Evolutionary conservation across 2,113 vertebrate species (phyloP).

Genomic region (Pollachius pollachius): DNA sequence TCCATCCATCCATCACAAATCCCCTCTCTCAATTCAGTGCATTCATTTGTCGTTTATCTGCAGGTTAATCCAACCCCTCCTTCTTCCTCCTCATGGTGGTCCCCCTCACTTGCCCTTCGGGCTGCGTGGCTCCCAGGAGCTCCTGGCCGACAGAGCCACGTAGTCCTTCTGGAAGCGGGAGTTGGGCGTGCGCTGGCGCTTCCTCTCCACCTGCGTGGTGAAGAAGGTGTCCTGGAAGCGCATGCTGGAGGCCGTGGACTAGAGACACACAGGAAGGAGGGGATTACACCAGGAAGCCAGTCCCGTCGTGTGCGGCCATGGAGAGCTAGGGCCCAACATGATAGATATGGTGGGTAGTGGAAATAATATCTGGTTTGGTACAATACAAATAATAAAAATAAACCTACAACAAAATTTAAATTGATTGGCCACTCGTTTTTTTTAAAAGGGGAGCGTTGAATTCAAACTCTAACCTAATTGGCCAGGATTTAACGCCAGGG

Average conservation of each 20-base stretch:
- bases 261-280: conserved; percentile 41
- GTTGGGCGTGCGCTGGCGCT: conserved; percentile 87
- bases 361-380: no score
- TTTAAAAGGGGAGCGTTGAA: no score
- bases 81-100: neutral
- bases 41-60: conserved; percentile 46
- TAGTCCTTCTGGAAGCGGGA: conserved; percentile 93
- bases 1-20: conserved; percentile 6
- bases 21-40: conserved; percentile 52
- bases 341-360: no score
- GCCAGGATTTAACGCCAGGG: no score
- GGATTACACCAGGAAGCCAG: no score
- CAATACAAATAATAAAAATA: no score
- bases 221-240: conserved; percentile 93
- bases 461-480: no score
- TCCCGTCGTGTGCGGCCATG: neutral
- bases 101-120: conserved; percentile 78
- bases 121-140: conserved; percentile 75
- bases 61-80: neutral
- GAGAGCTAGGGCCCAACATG: neutral
- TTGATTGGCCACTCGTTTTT: no score
- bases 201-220: conserved; percentile 87
- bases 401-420: no score
- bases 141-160: conserved; percentile 83
- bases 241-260: conserved; percentile 97